These are phyloP conservation scores for Parasteatoda lunata DNA, from an alignment of 2,888 invertebrate genomes.

Conservation along the genomic window DNA sequence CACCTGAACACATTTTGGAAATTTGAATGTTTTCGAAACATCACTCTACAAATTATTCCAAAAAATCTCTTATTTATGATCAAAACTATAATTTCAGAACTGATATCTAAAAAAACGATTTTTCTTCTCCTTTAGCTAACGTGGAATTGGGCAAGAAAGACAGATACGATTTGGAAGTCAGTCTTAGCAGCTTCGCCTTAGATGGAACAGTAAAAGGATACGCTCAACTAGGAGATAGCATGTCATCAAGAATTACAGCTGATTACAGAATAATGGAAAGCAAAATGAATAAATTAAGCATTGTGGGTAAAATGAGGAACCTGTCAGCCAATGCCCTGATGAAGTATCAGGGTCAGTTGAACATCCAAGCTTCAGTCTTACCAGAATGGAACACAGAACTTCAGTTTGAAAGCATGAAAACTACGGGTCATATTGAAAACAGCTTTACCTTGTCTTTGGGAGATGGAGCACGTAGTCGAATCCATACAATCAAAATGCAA, in stretches of 20 bases:
- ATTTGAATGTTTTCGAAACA: too few relatives aligned
- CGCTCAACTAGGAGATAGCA: slow-evolving; percentile 53
- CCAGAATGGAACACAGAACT: slow-evolving; percentile 67
- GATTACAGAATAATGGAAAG: slow-evolving; percentile 65
- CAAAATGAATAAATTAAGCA: slow-evolving; percentile 56
- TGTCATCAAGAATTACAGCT: slow-evolving; percentile 61
- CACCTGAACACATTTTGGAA: too few relatives aligned
- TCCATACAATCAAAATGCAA: slow-evolving; percentile 63
- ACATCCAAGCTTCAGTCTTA: slow-evolving; percentile 56
- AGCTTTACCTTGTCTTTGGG: slow-evolving; percentile 55
- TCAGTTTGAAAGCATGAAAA: slow-evolving; percentile 62
- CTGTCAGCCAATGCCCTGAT: slow-evolving; percentile 56
- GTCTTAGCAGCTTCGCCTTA: slow-evolving; percentile 50
- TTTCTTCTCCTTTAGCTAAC: slow-evolving; percentile 29
- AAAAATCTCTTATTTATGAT: too few relatives aligned
- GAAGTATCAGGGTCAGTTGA: slow-evolving; percentile 59
- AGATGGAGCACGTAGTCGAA: slow-evolving; percentile 53
- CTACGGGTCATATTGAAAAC: slow-evolving; percentile 67
- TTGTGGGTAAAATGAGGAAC: slow-evolving; percentile 65
- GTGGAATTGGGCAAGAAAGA: slow-evolving; percentile 48
- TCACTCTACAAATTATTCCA: too few relatives aligned
- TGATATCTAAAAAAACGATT: not conserved
- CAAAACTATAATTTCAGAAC: too few relatives aligned
- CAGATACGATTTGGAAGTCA: slow-evolving; percentile 67
- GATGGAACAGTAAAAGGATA: slow-evolving; percentile 67